These are phyloP conservation scores for Lutraria lutraria DNA, from an alignment of 2,888 invertebrate genomes.

Conservation along the genomic window DNA sequence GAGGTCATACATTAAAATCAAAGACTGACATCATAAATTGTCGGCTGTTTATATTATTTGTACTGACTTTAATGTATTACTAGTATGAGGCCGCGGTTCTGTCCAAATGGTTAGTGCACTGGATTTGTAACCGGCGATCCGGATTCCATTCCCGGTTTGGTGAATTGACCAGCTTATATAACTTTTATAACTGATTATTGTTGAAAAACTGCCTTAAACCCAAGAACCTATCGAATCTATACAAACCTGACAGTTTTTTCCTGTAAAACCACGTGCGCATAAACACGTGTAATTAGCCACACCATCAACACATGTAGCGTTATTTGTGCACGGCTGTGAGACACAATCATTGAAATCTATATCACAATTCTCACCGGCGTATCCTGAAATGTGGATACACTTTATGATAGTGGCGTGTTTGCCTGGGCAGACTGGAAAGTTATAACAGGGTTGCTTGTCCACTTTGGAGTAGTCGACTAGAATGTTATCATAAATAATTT, in stretches of 20 bases:
- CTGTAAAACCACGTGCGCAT: constrained; percentile 51
- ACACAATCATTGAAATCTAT: constrained; percentile 58
- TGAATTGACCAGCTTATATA: no score
- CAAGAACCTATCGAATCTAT: not conserved
- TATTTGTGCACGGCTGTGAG: constrained; percentile 54
- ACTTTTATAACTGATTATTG: no score
- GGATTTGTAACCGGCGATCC: no score
- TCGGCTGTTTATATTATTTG: no score
- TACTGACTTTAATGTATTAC: no score
- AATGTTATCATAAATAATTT: no score
- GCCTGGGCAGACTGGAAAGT: not conserved
- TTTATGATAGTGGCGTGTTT: not conserved
- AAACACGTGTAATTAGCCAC: constrained; percentile 55
- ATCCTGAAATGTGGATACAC: constrained; percentile 36
- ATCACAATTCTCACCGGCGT: constrained; percentile 54
- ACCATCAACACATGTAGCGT: constrained; percentile 52
- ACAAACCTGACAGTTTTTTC: constrained; percentile 53
- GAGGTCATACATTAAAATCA: not conserved
- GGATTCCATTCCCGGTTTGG: no score
- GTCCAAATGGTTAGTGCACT: no score
- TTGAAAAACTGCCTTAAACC: no score
- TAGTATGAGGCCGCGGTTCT: no score
- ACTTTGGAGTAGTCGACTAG: not conserved
- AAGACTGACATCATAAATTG: no score
- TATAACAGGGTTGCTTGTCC: no score